phyloP scores from a whole-genome alignment of 2,888 invertebrate genomes.

The Dicyrtoma fusca region DNA sequence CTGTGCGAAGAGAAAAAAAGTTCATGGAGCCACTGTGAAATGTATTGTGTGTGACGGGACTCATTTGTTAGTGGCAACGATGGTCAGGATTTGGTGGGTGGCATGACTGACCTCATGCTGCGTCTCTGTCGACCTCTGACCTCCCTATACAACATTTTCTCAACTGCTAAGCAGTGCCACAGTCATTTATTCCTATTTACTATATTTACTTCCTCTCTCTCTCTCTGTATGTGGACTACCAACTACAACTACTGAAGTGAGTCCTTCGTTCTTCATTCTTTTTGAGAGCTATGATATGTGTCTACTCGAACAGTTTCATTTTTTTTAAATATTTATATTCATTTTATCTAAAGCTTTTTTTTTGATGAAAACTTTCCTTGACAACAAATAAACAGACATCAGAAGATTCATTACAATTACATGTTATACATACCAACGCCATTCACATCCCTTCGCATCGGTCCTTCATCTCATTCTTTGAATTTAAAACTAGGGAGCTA shows the following conservation, averaged over 20 bases:
- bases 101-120: constrained; percentile 55
- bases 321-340: constrained; percentile 14
- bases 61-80: constrained; percentile 56
- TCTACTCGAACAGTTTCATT: constrained; percentile 2
- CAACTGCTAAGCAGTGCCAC: constrained; percentile 11
- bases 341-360: constrained; percentile 25
- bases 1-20: constrained; percentile 15
- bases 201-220: constrained; percentile 31
- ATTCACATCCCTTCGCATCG: no score
- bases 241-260: constrained; percentile 34
- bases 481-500: no score
- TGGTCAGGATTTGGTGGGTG: constrained; percentile 55
- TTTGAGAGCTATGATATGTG: background rate
- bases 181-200: constrained; percentile 29
- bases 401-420: constrained; percentile 23
- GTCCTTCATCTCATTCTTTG: no score
- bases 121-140: constrained; percentile 54
- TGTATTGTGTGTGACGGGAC: constrained; percentile 54
- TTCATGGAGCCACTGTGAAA: constrained; percentile 45
- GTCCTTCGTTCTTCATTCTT: constrained; percentile 4
- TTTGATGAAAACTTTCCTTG: constrained; percentile 6
- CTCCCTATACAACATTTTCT: constrained; percentile 33
- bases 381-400: constrained; percentile 30
- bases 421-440: background rate
- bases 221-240: constrained; percentile 23